Conservation (phyloP, 2,113 vertebrate genomes). For the Tyrannus savana region DNA sequence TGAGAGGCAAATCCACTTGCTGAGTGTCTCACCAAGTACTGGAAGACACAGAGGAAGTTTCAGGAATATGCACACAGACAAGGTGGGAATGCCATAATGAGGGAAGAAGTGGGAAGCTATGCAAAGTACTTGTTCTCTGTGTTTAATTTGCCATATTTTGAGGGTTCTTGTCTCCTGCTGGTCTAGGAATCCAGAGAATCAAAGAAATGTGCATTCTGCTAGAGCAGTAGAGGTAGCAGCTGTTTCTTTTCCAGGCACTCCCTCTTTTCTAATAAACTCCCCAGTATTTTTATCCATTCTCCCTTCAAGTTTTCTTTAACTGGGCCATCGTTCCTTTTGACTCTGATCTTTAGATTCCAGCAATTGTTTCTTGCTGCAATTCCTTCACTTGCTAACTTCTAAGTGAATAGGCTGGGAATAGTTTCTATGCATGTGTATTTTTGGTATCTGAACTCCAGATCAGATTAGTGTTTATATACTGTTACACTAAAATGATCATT, state of each 20-base stretch:
- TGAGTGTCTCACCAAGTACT: background rate
- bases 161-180: background rate
- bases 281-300: background rate
- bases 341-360: background rate
- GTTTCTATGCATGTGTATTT: background rate
- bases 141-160: background rate
- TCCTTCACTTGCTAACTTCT: background rate
- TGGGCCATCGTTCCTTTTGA: background rate
- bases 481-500: background rate
- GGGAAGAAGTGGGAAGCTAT: background rate
- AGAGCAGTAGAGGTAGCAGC: background rate
- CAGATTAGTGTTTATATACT: background rate
- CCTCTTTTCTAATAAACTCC: background rate
- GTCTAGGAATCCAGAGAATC: conserved; percentile 28
- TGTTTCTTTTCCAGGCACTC: background rate
- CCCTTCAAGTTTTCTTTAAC: background rate
- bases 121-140: background rate
- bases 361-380: background rate
- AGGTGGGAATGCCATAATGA: background rate
- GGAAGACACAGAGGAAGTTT: background rate
- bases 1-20: background rate
- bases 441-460: background rate
- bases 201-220: background rate
- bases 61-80: background rate
- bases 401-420: background rate